Evolutionary conservation across 1,140 invertebrate species (phyloP).

Genomic region (Diorhabda carinulata): DNA sequence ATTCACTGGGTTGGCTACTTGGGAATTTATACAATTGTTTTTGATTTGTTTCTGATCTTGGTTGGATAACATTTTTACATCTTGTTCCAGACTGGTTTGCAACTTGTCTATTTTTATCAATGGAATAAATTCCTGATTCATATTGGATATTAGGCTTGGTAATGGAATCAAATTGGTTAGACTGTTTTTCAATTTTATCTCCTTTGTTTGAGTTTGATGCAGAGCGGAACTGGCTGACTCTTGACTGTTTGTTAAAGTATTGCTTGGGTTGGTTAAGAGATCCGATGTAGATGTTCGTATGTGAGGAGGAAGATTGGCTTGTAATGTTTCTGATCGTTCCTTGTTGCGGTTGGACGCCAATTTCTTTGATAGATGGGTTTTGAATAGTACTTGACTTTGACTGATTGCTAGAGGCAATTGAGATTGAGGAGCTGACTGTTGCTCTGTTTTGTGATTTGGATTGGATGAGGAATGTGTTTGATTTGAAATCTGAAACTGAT

Average conservation of each 20-base stretch:
- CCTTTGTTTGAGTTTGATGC: neutral
- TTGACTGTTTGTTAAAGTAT: neutral
- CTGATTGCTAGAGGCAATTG: neutral
- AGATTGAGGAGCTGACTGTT: too few species aligned
- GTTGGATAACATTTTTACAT: neutral
- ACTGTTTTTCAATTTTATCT: neutral
- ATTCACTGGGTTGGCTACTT: too few species aligned
- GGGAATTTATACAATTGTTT: neutral
- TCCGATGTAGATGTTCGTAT: too few species aligned
- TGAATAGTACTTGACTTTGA: neutral
- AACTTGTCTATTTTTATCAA: neutral
- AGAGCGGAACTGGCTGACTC: neutral
- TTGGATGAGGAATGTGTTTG: too few species aligned
- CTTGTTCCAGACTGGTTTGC: neutral
- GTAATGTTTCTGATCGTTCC: neutral
- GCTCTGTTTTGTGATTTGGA: too few species aligned
- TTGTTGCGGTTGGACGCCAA: neutral
- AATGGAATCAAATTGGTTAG: neutral
- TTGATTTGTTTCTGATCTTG: neutral
- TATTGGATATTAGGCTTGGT: neutral
- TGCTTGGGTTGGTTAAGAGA: too few species aligned
- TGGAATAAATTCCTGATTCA: neutral
- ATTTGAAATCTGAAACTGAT: too few species aligned
- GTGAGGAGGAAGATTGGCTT: neutral
- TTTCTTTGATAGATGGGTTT: neutral